phyloP scores from a whole-genome alignment of 2,888 invertebrate genomes.

The Artemia sinica region DNA sequence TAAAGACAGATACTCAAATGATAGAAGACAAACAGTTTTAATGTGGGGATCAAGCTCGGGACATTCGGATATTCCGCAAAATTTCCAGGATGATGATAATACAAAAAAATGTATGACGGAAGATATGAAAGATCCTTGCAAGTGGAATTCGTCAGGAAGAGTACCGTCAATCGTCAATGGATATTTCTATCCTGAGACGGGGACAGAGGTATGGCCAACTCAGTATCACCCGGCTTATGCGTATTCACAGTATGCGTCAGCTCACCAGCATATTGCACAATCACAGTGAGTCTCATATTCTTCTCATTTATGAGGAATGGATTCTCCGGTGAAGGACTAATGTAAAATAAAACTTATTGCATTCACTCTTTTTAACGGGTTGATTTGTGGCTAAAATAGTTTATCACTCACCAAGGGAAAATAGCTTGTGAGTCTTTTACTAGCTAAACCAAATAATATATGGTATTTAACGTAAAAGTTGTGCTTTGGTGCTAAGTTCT shows the following conservation, averaged over 20 bases:
- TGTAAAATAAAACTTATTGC: no score
- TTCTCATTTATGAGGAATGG: conserved; percentile 26
- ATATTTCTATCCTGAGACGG: conserved; percentile 30
- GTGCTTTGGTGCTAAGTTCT: no score
- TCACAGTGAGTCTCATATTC: conserved; percentile 41
- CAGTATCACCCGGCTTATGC: conserved; percentile 19
- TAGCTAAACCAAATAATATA: no score
- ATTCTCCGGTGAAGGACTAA: conserved; percentile 24
- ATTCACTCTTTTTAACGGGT: no score
- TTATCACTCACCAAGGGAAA: no score
- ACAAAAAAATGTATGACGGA: conserved; percentile 6
- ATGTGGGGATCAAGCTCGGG: conserved; percentile 55
- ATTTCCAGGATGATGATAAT: conserved; percentile 13
- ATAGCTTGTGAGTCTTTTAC: no score
- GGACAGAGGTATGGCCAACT: conserved; percentile 43
- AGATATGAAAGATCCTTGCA: conserved; percentile 18
- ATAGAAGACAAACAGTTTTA: conserved; percentile 66
- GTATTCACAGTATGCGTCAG: conserved; percentile 13
- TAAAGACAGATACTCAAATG: conserved; percentile 30
- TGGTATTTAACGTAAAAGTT: no score
- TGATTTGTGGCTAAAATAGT: no score
- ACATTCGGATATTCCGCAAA: conserved; percentile 26
- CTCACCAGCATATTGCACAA: conserved; percentile 26
- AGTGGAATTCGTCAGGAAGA: conserved; percentile 24
- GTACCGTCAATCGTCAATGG: conserved; percentile 17